Evolutionary conservation across 1,140 invertebrate genomes (phyloP).

Genomic region (Drosophila funebris): DNA sequence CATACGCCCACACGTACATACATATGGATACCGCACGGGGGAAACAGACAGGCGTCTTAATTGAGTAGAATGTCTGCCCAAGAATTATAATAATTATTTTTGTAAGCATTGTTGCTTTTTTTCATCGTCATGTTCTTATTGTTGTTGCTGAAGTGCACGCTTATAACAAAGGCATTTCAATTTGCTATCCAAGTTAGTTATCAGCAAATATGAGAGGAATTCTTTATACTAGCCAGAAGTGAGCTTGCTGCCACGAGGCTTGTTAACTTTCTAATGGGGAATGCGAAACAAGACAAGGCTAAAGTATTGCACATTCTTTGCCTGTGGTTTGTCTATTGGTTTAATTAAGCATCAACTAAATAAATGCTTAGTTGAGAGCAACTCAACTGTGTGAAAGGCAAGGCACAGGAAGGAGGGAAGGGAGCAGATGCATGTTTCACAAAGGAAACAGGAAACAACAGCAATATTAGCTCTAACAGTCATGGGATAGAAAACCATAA

Average conservation of each 20-base stretch:
- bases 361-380: constrained; percentile 1
- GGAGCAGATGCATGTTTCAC: no score
- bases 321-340: constrained; percentile 14
- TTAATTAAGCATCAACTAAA: constrained; percentile 19
- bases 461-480: no score
- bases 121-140: neutral
- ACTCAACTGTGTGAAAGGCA: neutral
- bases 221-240: neutral
- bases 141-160: constrained; percentile 4
- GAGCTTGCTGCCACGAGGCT: neutral
- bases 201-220: constrained; percentile 18
- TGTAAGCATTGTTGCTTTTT: neutral
- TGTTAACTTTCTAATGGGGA: constrained; percentile 14
- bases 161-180: constrained; percentile 24
- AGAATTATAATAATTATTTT: constrained; percentile 40
- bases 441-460: no score
- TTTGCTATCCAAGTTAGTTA: constrained; percentile 8
- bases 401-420: neutral
- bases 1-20: neutral
- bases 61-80: constrained; percentile 31
- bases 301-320: neutral
- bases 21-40: neutral
- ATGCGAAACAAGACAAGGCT: neutral
- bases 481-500: no score
- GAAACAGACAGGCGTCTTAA: constrained; percentile 22